A percentile compares a stretch with the other conserved stretches of the same genome.
Conservation (phyloP, 2,888 invertebrate genomes). For the Nemotelus nigrinus region DNA sequence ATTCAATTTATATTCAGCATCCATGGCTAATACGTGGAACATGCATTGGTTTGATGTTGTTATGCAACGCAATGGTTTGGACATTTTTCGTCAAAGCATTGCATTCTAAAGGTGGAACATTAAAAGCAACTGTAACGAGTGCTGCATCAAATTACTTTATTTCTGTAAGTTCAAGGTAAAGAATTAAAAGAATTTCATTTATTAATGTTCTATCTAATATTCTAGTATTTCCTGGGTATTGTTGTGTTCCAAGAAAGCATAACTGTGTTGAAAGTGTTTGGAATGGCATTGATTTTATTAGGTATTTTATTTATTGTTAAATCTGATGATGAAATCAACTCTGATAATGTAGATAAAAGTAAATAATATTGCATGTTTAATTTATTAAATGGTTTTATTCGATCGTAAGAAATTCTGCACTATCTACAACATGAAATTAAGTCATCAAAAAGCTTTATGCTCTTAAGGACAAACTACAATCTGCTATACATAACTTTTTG, state of each 20-base stretch:
- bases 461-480: no score
- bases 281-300: constrained; percentile 19
- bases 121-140: constrained; percentile 69
- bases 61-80: constrained; percentile 69
- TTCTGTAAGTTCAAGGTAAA: constrained; percentile 65
- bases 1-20: constrained; percentile 58
- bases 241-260: constrained; percentile 16
- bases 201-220: not conserved
- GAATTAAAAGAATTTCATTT: not conserved
- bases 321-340: constrained; percentile 56
- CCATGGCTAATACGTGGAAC: constrained; percentile 58
- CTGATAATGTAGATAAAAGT: no score
- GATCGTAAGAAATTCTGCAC: no score
- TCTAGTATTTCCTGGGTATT: constrained; percentile 24
- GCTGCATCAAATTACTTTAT: constrained; percentile 71
- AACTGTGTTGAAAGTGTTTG: not conserved
- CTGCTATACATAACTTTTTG: no score
- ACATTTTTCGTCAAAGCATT: constrained; percentile 71
- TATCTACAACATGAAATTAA: no score
- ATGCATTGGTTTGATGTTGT: constrained; percentile 67
- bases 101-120: constrained; percentile 67
- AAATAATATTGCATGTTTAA: no score
- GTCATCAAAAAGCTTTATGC: no score
- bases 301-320: constrained; percentile 54
- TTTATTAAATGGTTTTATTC: no score